Percentiles rank a stretch among this genome's conserved stretches.
Conservation (phyloP, 2,888 invertebrate genomes). For the Tubulanus polymorphus region DNA sequence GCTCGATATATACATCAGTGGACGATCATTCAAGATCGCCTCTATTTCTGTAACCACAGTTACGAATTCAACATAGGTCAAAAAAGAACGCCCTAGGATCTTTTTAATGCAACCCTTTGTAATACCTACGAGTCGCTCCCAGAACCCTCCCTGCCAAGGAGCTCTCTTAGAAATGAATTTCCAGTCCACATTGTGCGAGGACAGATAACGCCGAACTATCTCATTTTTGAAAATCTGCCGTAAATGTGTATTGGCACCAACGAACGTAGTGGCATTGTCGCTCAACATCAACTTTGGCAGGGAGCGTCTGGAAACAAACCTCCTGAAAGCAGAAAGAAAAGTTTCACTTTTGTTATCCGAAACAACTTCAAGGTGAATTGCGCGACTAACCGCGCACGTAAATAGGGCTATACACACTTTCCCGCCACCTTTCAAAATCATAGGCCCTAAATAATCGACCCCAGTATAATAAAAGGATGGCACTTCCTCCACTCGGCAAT, state of each 20-base stretch:
- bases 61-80: too few relatives aligned
- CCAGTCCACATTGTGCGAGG: constrained; percentile 29
- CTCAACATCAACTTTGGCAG: constrained; percentile 11
- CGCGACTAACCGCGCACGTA: constrained; percentile 5
- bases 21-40: too few relatives aligned
- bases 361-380: constrained; percentile 11
- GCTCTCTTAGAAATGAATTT: constrained; percentile 41
- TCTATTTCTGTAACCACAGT: too few relatives aligned
- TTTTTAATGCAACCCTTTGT: too few relatives aligned
- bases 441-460: constrained; percentile 10
- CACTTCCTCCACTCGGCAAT: too few relatives aligned
- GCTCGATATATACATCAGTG: too few relatives aligned
- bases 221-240: constrained; percentile 11
- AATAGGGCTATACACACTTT: constrained; percentile 11
- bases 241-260: constrained; percentile 17
- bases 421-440: constrained; percentile 1
- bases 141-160: constrained; percentile 44
- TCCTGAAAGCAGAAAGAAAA: constrained; percentile 2
- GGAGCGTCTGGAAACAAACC: constrained; percentile 11
- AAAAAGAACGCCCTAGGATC: too few relatives aligned
- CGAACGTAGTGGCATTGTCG: constrained; percentile 24
- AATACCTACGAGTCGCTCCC: constrained; percentile 47
- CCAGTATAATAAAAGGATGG: constrained; percentile 5
- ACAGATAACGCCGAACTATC: constrained; percentile 7
- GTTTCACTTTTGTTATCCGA: constrained; percentile 5